Evolutionary conservation across 1,140 invertebrate genomes (phyloP), one percentile per base, ranked within the genome.

Genomic region (Diachasmimorpha longicaudata): DNA sequence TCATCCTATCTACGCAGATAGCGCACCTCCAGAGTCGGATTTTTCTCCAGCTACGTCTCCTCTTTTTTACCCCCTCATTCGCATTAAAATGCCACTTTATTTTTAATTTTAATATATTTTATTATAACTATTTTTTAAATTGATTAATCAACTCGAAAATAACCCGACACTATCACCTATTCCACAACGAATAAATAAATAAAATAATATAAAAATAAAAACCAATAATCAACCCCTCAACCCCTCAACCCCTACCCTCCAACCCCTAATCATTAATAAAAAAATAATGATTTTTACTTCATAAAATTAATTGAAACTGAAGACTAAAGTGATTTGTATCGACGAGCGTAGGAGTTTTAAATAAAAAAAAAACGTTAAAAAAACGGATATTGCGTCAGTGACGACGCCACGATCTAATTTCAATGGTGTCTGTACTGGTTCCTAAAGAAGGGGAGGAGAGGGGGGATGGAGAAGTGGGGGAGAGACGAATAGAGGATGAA

Each of bases 1-100:
- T 81, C 83, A 82, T 78, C 77, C 77, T 85, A 85, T 85, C 82
- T 83, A 75, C 75, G 75, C 75, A 83, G 83, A 85, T 85, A 85
- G 82, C 80, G 79, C 79, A 79, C 79, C 80, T 77, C 81, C 78
- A 81, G 79, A 80, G 78, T 77, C 71, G 77, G 67, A 73, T 76
- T 76, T 76, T 72, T 74, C 78, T 79, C 23, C 58, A 75, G 78
- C 76, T 74, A 70, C 76, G 71, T 66, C 71, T 36, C 70, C 74
- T 68, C 75, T 23, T 23, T 21, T 39, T 23, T 31, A 58, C 42
- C 70, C 36, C n/a, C 55, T 74, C 55, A 58, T 36, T 74, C 55
- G 48, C 44, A 46, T 14, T 46, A 46, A 46, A 46, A 46, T 31
- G 2, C 2, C 31, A n/a, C 44, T n/a, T 11, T 46, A 46, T 46